Percentiles rank a stretch among this genome's conserved stretches.
phyloP scores from a whole-genome alignment of 2,113 vertebrate genomes.

The Rhinoderma darwinii region DNA sequence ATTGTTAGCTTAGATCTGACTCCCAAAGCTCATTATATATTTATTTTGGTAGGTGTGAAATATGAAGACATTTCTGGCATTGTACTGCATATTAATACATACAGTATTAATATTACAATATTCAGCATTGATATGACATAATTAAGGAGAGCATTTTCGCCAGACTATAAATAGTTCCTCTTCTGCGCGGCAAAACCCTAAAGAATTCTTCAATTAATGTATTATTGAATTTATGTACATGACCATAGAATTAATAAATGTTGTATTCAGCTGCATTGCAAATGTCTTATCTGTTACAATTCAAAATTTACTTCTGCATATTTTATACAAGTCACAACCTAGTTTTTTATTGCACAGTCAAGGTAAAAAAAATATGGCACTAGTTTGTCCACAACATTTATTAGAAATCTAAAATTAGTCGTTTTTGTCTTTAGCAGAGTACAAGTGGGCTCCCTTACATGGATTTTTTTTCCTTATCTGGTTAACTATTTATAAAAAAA shows the following conservation, averaged over 20 bases:
- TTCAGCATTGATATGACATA: background rate
- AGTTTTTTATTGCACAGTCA: too few relatives aligned
- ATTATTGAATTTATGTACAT: constrained; percentile 28
- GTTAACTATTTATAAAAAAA: too few relatives aligned
- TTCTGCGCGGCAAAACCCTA: background rate
- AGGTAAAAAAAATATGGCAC: too few relatives aligned
- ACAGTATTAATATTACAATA: background rate
- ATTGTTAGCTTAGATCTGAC: background rate
- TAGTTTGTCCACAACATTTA: too few relatives aligned
- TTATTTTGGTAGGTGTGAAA: background rate
- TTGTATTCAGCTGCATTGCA: background rate
- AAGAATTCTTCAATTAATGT: constrained; percentile 13
- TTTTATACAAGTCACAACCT: background rate
- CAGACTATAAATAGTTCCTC: background rate
- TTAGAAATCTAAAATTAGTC: too few relatives aligned
- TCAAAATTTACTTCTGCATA: background rate
- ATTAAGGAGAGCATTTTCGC: background rate
- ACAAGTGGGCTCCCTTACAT: too few relatives aligned
- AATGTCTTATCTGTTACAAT: background rate
- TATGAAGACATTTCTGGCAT: background rate
- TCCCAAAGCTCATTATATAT: background rate
- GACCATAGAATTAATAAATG: background rate
- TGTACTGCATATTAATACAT: too few relatives aligned
- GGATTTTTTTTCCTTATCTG: too few relatives aligned
- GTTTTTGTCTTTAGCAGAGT: too few relatives aligned